Conservation (phyloP, 2,888 invertebrate genomes). For the Halocaridina rubra region DNA sequence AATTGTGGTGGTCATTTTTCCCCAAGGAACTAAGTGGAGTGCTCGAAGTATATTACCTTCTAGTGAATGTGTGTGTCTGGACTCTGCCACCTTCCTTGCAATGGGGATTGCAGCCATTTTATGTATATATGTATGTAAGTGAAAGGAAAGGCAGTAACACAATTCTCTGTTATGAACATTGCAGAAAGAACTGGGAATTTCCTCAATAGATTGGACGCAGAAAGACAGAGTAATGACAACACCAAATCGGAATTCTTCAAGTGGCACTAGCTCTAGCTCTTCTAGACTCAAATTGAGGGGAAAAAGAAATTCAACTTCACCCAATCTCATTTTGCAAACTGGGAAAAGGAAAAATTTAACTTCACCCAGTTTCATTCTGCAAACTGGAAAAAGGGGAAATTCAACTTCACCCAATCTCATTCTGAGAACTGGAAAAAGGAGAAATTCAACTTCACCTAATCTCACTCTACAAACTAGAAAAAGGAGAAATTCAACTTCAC, state of each 20-base stretch:
- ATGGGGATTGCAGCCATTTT: too few species aligned
- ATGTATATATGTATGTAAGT: too few species aligned
- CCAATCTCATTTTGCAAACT: neutral
- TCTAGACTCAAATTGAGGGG: neutral
- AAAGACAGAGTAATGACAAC: constrained; percentile 64
- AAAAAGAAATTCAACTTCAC: neutral
- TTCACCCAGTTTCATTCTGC: neutral
- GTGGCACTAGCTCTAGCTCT: neutral
- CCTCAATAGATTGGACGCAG: constrained; percentile 77
- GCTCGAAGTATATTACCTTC: too few species aligned
- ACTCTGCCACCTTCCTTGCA: too few species aligned
- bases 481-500: neutral
- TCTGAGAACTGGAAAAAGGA: neutral
- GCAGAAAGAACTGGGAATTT: constrained; percentile 80
- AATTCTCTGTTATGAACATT: too few species aligned
- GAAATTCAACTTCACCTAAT: neutral
- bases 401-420: neutral
- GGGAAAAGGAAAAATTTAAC: neutral
- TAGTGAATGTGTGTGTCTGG: too few species aligned
- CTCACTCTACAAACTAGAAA: neutral
- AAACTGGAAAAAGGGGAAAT: neutral
- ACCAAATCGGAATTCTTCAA: neutral
- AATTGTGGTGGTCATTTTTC: too few species aligned
- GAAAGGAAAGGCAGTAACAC: too few species aligned
- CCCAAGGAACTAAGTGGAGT: too few species aligned